Evolutionary conservation across 2,797 vertebrate species (phyloP), one percentile per base, ranked within the genome.

Genomic region (Clarias laeviceps): DNA sequence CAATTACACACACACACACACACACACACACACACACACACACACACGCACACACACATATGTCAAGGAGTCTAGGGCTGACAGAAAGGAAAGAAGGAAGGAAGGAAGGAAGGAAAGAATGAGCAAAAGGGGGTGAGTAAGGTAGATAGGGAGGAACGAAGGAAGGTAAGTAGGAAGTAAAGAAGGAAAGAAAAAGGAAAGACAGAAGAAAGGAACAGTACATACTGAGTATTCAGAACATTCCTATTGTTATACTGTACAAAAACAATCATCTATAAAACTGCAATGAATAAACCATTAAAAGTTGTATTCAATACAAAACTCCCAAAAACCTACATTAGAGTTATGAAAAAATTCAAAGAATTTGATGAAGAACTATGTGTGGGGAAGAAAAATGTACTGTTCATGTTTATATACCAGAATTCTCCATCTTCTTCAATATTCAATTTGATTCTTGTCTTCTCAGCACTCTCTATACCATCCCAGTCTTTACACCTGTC

Each of bases 361-460:
- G 37, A 37, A 45, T 45, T 76, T 32, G 15, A 57, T 20, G 17
- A 20, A 27, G 17, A 76, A 76, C 50, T 29, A 11, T 57, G 17
- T 56, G n/a, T 76, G 3, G 27, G n/a, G 5, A 14, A 69, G 22
- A 32, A 54, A 57, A 34, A 29, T 18, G 20, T 62, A 57, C 7
- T 69, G 12, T 24, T 11, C 17, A 68, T 79, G 12, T 76, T 37
- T 45, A 62, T 79, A 2, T 90, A 96, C 96, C 96, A 96, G 91
- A 96, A 96, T 85, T 96, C 96, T 88, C 96, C 96, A 83, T 96
- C 96, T 77, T 96, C 95, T 80, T 50, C 89, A 24, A 85, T 88
- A 29, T 92, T 93, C 86, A 96, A 89, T 11, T 94, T 79, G 20
- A 96, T 88, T 80, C 92, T 91, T 29, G 92, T 86, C 82, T 93